Base-by-base conservation (phyloP, 1,140 invertebrate genomes). In the Drosophila serrata region DNA sequence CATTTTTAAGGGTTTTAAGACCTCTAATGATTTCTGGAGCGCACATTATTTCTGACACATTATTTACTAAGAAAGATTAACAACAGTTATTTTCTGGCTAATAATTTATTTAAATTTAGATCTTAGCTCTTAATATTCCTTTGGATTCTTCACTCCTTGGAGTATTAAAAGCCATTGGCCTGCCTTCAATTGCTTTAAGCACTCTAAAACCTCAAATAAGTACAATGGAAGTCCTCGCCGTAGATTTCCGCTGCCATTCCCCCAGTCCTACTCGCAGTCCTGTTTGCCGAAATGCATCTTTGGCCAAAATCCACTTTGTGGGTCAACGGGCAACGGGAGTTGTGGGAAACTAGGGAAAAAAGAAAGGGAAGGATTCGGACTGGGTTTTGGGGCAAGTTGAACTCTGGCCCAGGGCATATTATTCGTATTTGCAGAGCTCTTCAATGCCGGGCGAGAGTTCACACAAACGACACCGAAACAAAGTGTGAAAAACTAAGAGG, bases 351-450 rank as follows among this genome's bases (percentile, higher is more conserved):
- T 11, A n/a, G n/a, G 31, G 33, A 27, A 15, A 22, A 29, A 13
- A 12, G 31, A 8, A 8, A 17, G 24, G 2, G 8, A 29, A 19
- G 22, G 35, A 6, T 13, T 13, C 5, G 56, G 42, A 17, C 17
- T 39, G 17, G 35, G 33, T 7, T n/a, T n/a, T n/a, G n/a, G 29
- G 19, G 8, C 31, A 39, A 39, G 22, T 33, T 31, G 29, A 72
- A 37, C 49, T 72, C 37, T 49, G 68, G 35, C 53, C 53, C n/a
- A 6, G 27, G 42, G 69, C 69, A 73, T 72, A 73, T 59, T 69
- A 73, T 65, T 88, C 63, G 63, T 84, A 87, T 87, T 87, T 87
- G 80, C 80, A 46, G 46, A 77, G 80, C 76, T 45, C 84, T 87
- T 82, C 67, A 88, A 82, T 82, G 84, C 65, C 59, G 63, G 39